These are phyloP conservation scores for Agriopis aurantiaria DNA, from an alignment of 2,888 invertebrate genomes.

Conservation along the genomic window DNA sequence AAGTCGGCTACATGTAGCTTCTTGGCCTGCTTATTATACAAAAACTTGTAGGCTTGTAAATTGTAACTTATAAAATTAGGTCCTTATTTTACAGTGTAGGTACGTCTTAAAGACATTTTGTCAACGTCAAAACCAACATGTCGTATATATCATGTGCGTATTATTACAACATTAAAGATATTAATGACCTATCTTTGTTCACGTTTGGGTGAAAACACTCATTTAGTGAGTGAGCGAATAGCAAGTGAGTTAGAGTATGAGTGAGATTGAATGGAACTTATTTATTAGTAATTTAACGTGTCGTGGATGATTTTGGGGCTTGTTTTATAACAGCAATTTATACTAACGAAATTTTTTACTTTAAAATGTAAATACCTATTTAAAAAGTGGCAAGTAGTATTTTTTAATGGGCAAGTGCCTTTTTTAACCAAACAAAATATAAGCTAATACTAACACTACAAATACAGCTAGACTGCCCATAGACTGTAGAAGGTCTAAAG, in stretches of 20 bases:
- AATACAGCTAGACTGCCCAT: no score
- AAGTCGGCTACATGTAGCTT: no score
- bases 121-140: conserved; percentile 3
- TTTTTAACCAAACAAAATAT: no score
- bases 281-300: background rate
- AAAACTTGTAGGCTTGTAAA: no score
- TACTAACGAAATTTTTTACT: no score
- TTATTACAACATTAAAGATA: background rate
- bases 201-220: background rate
- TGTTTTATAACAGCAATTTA: background rate
- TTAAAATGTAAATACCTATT: no score
- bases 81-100: background rate
- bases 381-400: no score
- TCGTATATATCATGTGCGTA: background rate
- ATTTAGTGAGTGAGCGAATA: background rate
- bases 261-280: background rate
- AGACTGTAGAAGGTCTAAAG: no score
- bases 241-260: background rate
- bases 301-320: background rate
- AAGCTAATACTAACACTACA: no score
- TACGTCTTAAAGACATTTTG: background rate
- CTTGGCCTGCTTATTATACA: no score
- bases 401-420: no score
- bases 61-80: no score
- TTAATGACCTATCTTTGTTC: background rate